Base-by-base conservation (phyloP, 1,140 invertebrate species). In the Solen grandis region DNA sequence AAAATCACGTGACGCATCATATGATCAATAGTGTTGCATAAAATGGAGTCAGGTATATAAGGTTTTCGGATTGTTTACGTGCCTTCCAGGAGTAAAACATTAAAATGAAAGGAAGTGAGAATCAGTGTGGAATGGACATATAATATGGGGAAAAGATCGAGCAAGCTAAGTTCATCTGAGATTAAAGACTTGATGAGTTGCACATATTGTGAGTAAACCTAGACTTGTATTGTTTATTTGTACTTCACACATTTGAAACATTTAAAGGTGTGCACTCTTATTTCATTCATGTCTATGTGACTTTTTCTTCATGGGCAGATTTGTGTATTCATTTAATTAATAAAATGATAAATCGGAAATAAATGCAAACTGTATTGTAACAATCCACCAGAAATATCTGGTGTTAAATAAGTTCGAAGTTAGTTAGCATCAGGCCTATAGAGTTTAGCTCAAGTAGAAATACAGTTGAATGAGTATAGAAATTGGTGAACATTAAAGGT, bases 151-250 rank as follows among this genome's bases (percentile, higher is more conserved):
- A 84, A 82, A 35, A 57, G 80, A 29, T 31, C 73, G 8, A 84
- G 83, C 55, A 84, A 84, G 70, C 31, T 84, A 22, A 77, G 57
- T 8, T 65, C 74, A 5, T 50, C 59, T 1, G 83, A 84, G 25
- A 29, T 84, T 5, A 82, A 82, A 25, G 79, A 84, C 38, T 65
- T 84, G n/a, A 72, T 84, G 52, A 70, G 70, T 29, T 78, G 62
- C 29, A 84, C 83, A 14, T 82, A 84, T 63, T 84, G 83, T 84
- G 59, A 84, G 83, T 84, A 50, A 46, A 46, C 41, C n/a, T n/a
- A n/a, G n/a, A n/a, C n/a, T 5, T 22, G 14, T 36, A 13, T 66
- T 35, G 13, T 36, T 52, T 79, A 70, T 69, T 73, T 57, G 19
- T 81, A 75, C 25, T 3, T 35, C 22, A 10, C 8, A 33, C 4